A percentile compares a stretch with the other conserved stretches of the same genome.
Evolutionary conservation across 2,888 invertebrate species (phyloP).

Genomic region (Synergus itoensis): DNA sequence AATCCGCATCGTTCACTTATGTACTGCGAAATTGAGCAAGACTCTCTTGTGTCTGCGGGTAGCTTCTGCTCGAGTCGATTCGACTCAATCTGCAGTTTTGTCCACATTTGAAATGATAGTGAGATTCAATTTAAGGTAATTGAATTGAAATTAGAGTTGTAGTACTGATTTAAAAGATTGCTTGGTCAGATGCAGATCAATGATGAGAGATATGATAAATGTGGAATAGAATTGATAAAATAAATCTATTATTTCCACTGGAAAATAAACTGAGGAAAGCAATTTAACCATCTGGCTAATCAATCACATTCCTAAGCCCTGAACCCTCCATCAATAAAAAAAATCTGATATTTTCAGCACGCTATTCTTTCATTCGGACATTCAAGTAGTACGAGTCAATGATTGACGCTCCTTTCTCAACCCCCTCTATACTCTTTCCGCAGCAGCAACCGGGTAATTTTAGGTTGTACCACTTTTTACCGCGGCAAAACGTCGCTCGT

Average conservation of each 20-base stretch:
- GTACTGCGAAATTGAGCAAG: slow-evolving; percentile 41
- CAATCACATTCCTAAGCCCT: background rate
- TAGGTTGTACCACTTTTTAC: slow-evolving; percentile 38
- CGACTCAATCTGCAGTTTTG: slow-evolving; percentile 6
- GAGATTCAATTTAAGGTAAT: too few species aligned
- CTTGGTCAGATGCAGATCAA: too few species aligned
- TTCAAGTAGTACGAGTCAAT: slow-evolving; percentile 39
- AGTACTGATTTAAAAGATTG: too few species aligned
- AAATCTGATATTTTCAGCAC: slow-evolving; percentile 29
- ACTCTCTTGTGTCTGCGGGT: background rate
- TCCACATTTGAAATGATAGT: background rate
- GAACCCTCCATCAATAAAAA: slow-evolving; percentile 32
- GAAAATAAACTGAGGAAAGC: background rate
- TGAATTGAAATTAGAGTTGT: too few species aligned
- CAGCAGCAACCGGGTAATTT: slow-evolving; percentile 17
- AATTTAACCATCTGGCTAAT: slow-evolving; percentile 12
- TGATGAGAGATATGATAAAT: too few species aligned
- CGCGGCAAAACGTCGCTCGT: slow-evolving; percentile 59
- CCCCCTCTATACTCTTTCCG: background rate
- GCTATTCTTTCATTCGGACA: slow-evolving; percentile 40
- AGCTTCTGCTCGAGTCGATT: slow-evolving; percentile 10
- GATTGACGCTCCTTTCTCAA: slow-evolving; percentile 30
- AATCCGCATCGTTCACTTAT: slow-evolving; percentile 44
- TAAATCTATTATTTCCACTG: background rate
- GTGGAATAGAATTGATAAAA: background rate